Evolutionary conservation across 2,113 vertebrate genomes (phyloP).

Genomic region (Chloropsis cyanopogon): DNA sequence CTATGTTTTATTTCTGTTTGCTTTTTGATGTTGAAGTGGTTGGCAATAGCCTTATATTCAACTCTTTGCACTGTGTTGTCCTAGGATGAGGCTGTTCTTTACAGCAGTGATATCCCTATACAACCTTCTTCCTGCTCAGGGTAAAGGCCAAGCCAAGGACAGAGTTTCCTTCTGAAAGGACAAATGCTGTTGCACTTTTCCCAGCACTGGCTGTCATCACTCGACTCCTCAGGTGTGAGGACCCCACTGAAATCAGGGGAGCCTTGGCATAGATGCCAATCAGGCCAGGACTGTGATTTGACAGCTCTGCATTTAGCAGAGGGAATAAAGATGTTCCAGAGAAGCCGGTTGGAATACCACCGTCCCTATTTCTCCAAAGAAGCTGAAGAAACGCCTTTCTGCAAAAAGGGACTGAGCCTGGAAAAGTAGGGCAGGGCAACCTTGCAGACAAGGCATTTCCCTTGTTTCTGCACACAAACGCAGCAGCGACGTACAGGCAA

Average conservation of each 20-base stretch:
- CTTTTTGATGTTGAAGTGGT: background rate
- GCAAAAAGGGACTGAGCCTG: background rate
- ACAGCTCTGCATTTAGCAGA: background rate
- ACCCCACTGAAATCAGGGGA: background rate
- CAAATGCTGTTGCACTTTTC: background rate
- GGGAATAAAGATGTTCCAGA: background rate
- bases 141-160: background rate
- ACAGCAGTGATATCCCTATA: background rate
- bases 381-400: background rate
- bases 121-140: background rate
- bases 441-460: background rate
- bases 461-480: background rate
- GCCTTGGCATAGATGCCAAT: background rate
- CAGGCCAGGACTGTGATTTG: background rate
- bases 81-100: background rate
- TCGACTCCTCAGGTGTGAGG: background rate
- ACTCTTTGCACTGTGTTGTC: background rate
- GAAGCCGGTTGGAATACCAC: background rate
- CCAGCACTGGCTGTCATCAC: background rate
- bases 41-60: background rate
- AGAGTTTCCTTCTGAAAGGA: background rate
- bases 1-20: background rate
- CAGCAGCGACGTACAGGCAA: rapidly evolving
- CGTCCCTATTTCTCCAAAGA: background rate
- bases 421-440: background rate